A percentile compares a stretch with the other conserved stretches of the same genome.
Evolutionary conservation across 2,888 invertebrate species (phyloP).

Genomic region (Opisthograptis luteolata): DNA sequence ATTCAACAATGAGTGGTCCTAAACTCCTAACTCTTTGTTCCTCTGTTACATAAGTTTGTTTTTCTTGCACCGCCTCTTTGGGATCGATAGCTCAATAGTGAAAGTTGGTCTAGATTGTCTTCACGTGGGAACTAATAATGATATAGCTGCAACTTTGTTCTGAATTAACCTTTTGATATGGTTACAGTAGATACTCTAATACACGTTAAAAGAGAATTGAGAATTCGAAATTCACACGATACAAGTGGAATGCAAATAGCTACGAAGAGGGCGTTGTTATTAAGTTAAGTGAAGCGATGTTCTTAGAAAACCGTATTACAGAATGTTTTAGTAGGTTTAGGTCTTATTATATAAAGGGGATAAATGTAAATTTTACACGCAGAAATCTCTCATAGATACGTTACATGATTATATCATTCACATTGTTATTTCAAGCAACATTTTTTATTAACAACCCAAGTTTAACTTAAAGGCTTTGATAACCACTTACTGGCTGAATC

Average conservation of each 20-base stretch:
- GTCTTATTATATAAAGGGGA: too few relatives aligned
- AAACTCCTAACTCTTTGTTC: conserved; percentile 17
- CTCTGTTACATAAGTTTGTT: conserved; percentile 26
- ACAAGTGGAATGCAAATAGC: conserved; percentile 5
- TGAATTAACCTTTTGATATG: conserved; percentile 12
- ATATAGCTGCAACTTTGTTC: conserved; percentile 17
- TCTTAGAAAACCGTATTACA: too few relatives aligned
- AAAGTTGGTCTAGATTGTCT: conserved; percentile 39
- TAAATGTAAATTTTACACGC: too few relatives aligned
- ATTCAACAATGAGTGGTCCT: conserved; percentile 10
- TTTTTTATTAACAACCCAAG: too few relatives aligned
- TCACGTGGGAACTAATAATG: conserved; percentile 37
- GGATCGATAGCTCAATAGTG: conserved; percentile 38
- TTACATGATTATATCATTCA: too few relatives aligned
- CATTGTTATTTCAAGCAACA: too few relatives aligned
- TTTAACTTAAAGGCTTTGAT: too few relatives aligned
- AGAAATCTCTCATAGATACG: too few relatives aligned
- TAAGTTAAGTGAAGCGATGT: not conserved
- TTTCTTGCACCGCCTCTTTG: conserved; percentile 25
- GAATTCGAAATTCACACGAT: conserved; percentile 9
- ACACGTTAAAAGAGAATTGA: conserved; percentile 7
- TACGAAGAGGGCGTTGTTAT: not conserved
- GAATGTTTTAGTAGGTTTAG: too few relatives aligned
- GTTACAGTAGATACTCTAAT: conserved; percentile 6
- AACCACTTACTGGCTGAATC: not conserved